phyloP scores from a whole-genome alignment of 2,797 vertebrate genomes.

The Mus spretus region DNA sequence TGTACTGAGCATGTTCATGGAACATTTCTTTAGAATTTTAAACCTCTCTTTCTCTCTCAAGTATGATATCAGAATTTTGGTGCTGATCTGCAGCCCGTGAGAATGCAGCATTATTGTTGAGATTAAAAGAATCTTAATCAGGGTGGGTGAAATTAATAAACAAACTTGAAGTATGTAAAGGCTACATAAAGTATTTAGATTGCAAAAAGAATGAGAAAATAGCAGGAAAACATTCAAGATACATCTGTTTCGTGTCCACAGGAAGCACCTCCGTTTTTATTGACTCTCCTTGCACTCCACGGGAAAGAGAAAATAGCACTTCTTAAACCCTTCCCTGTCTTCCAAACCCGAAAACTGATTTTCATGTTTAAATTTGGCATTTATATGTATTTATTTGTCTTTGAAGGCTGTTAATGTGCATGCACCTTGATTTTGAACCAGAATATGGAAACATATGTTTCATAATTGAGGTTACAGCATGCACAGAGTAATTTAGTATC shows the following conservation, averaged over 20 bases:
- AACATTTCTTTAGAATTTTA: slow-evolving; percentile 57
- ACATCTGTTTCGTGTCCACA: neutral
- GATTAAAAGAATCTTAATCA: slow-evolving; percentile 28
- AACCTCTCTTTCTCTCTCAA: neutral
- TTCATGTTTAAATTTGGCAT: slow-evolving; percentile 58
- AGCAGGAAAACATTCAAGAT: slow-evolving; percentile 46
- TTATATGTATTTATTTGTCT: neutral
- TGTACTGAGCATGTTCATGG: slow-evolving; percentile 4
- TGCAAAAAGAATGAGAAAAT: slow-evolving; percentile 17
- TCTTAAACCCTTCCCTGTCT: slow-evolving; percentile 39
- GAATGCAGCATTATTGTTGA: neutral
- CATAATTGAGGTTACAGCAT: slow-evolving; percentile 13
- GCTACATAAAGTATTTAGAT: neutral
- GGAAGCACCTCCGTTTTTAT: neutral
- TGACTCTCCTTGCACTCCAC: slow-evolving; percentile 6
- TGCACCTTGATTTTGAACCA: slow-evolving; percentile 54
- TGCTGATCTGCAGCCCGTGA: neutral
- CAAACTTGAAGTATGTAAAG: neutral
- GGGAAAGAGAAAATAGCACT: slow-evolving; percentile 28
- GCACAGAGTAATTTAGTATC: slow-evolving; percentile 57
- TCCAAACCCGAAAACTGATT: slow-evolving; percentile 41
- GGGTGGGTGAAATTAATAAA: slow-evolving; percentile 27
- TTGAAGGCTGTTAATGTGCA: slow-evolving; percentile 57
- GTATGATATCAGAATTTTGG: neutral
- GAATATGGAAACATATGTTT: slow-evolving; percentile 33